These are phyloP conservation scores for Scortum barcoo DNA, from an alignment of 2,113 vertebrate genomes.

Conservation along the genomic window DNA sequence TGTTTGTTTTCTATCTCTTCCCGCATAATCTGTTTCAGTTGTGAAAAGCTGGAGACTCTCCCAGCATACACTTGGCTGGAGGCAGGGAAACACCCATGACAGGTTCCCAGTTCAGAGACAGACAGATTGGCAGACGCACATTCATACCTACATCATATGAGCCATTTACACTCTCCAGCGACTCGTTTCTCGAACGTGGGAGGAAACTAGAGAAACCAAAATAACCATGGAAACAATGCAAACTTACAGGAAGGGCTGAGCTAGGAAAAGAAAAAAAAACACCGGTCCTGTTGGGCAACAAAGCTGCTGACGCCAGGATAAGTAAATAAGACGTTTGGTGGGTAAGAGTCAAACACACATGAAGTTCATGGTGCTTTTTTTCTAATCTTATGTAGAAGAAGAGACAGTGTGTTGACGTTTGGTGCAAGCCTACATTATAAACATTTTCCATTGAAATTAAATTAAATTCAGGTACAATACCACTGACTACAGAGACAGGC, in stretches of 20 bases:
- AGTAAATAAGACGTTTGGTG: not conserved
- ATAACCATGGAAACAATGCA: slow-evolving; percentile 22
- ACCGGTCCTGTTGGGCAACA: slow-evolving; percentile 1
- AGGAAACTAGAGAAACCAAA: slow-evolving; percentile 1
- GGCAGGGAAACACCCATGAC: slow-evolving; percentile 5
- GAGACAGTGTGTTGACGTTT: not conserved
- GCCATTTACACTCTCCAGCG: not conserved
- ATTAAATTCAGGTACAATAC: not conserved
- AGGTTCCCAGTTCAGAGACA: not conserved
- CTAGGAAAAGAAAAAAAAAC: not conserved
- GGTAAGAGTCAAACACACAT: not conserved
- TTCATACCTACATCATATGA: slow-evolving; percentile 5
- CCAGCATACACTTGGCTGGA: not conserved
- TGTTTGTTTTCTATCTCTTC: not conserved
- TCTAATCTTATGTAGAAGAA: not conserved
- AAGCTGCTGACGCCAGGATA: not conserved
- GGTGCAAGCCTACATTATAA: not conserved
- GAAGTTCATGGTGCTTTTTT: not conserved
- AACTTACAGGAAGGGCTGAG: slow-evolving; percentile 20
- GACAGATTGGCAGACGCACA: not conserved
- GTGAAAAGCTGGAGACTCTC: not conserved
- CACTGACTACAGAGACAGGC: not conserved
- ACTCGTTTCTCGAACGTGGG: not conserved
- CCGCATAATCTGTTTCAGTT: not conserved
- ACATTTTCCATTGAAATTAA: too few species aligned